A percentile compares a stretch with the other conserved stretches of the same genome.
These are phyloP conservation scores for Hydrotaea cyrtoneurina DNA, from an alignment of 2,888 invertebrate species.

Conservation along the genomic window DNA sequence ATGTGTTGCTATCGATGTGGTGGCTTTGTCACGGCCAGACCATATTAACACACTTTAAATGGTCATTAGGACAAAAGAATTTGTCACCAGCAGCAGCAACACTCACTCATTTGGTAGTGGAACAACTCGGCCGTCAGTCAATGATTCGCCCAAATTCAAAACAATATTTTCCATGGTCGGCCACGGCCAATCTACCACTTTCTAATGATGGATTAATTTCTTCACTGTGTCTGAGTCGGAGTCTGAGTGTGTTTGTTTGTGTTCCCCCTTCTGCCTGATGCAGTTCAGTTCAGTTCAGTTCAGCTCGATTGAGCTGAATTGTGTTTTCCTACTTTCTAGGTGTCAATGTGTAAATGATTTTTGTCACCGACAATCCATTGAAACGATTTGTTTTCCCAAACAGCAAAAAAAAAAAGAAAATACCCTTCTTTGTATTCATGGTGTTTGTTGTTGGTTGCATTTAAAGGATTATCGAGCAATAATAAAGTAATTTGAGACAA, in stretches of 20 bases:
- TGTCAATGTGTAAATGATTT: constrained; percentile 63
- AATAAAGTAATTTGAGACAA: constrained; percentile 64
- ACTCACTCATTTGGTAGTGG: background rate
- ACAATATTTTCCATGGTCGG: background rate
- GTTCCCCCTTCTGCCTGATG: background rate
- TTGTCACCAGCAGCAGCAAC: constrained; percentile 48
- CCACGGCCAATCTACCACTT: background rate
- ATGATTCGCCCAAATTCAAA: constrained; percentile 15
- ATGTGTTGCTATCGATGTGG: constrained; percentile 30
- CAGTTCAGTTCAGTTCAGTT: constrained; percentile 21
- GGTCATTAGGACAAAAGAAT: constrained; percentile 51
- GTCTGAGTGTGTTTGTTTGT: background rate
- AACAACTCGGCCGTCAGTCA: background rate
- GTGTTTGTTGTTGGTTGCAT: constrained; percentile 42
- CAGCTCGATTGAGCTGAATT: background rate
- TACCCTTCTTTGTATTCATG: constrained; percentile 45
- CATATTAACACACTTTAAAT: constrained; percentile 62
- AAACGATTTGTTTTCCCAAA: constrained; percentile 20
- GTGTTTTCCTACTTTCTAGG: constrained; percentile 36
- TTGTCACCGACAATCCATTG: constrained; percentile 54
- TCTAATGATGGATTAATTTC: constrained; percentile 51
- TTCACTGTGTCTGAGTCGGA: background rate
- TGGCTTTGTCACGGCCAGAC: constrained; percentile 47
- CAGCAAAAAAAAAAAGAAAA: background rate
- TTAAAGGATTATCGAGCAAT: constrained; percentile 64